Base-by-base conservation (phyloP, 2,797 vertebrate species). In the Selene dorsalis region DNA sequence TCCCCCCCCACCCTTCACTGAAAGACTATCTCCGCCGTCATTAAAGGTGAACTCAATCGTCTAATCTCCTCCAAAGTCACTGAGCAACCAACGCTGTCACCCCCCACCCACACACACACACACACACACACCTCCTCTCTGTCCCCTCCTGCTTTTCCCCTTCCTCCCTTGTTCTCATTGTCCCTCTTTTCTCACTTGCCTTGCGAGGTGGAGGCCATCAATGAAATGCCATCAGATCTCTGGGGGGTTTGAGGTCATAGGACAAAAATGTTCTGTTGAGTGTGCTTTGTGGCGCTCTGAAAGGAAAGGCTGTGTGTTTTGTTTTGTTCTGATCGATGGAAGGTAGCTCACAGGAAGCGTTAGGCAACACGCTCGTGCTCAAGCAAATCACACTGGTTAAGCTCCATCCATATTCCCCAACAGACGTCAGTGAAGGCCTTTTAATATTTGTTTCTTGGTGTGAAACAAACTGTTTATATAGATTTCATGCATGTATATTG, bases 1-100 rank as follows among this genome's bases (percentile, higher is more conserved):
- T 92, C 89, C 89, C 92, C 90, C 87, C 71, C 94, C 92, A 89
- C 89, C 92, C 90, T 86, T 69, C 77, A 61, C 92, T 94, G 94
- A 95, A 95, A 95, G 93, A 94, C 93, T 95, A 94, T 94, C 93
- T 93, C 88, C 86, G 84, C 78, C 82, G 74, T 89, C 93, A 92
- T 93, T 94, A 95, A 94, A 94, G 88, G 93, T 93, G 90, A 94
- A 94, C 92, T 93, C 92, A 93, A 88, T 93, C 83, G 80, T 87
- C 91, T 93, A 92, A 94, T 94, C 93, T 93, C 88, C 80, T 89
- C 87, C 91, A 94, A 93, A 94, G 94, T 94, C 94, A 94, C 88
- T 80, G 84, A 86, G 86, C 74, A 88, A 88, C 88, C 83, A 75
- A 53, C 0, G 71, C 84, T 83, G 69, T 82, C 83, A n/a, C 69